Base-by-base conservation (phyloP, 2,113 vertebrate species). In the Tympanuchus pallidicinctus region DNA sequence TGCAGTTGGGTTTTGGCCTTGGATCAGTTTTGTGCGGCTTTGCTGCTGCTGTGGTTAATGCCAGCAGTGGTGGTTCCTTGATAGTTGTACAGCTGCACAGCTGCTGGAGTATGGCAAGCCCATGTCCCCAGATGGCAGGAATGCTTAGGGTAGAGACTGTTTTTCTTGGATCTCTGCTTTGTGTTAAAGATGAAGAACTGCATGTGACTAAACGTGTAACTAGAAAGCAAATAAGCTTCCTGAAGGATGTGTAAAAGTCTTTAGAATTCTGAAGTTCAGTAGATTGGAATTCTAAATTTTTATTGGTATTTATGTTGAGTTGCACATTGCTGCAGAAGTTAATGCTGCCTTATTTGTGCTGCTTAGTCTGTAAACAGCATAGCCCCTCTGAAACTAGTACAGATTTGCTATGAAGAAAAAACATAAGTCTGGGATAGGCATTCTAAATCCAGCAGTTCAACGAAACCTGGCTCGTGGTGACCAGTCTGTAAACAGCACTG, bases 221-320 rank as follows among this genome's bases (percentile, higher is more conserved):
- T 67, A 40, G 57, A 81, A 86, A 92, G 56, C 42, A 89, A 79
- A 82, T 87, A 60, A 75, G 10, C 25, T 54, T 70, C n/a, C n/a
- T 36, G 74, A 82, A 79, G 47, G 36, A 40, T 85, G 11, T 66
- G 32, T 87, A 59, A 28, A 11, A 63, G 19, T 79, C 38, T 72
- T 2, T 25, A 56, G 25, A 52, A 19, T 67, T 43, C 42, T 43
- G 16, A 43, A 43, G 42, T 74, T 67, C 12, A 38, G 27, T 50
- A 47, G 64, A 60, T 18, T 18, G 24, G 8, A 13, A 65, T 93
- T 76, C 60, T 69, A 30, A 25, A 24, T 67, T 91, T 95, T 91
- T 66, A n/a, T 70, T 76, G 17, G 42, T 80, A 32, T 28, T 78
- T 38, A 45, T 4, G 13, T 48, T 80, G 50, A 80, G 36, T 86